Conservation (phyloP, 2,888 invertebrate genomes). For the Drosophila paramelanica region DNA sequence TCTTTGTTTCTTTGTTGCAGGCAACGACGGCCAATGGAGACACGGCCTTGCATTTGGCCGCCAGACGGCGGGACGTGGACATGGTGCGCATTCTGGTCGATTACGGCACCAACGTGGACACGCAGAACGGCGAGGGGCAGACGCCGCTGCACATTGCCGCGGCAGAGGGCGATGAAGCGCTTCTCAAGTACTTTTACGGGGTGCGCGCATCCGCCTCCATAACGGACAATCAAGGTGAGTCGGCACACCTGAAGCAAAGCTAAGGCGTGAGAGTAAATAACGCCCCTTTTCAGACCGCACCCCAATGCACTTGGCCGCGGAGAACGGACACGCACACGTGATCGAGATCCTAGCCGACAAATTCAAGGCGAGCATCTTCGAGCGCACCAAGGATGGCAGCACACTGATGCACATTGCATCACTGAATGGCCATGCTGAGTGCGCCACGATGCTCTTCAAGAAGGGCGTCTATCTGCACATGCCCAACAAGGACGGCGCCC, state of each 20-base stretch:
- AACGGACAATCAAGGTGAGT: constrained; percentile 94
- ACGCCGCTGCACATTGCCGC: constrained; percentile 98
- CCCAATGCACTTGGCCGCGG: constrained; percentile 98
- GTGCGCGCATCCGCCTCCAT: constrained; percentile 97
- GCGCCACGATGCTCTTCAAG: constrained; percentile 98
- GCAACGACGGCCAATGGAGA: constrained; percentile 94
- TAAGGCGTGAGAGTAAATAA: background rate
- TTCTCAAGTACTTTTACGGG: constrained; percentile 97
- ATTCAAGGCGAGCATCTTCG: constrained; percentile 98
- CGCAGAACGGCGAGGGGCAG: constrained; percentile 96
- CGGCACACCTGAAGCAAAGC: background rate
- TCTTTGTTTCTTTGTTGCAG: constrained; percentile 72
- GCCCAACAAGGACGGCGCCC: constrained; percentile 98
- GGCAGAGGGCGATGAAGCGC: constrained; percentile 96
- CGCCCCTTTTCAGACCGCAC: constrained; percentile 90
- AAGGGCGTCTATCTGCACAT: constrained; percentile 99
- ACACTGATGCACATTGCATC: constrained; percentile 99
- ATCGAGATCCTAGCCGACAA: constrained; percentile 98
- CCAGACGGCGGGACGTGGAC: constrained; percentile 95
- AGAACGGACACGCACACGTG: constrained; percentile 97
- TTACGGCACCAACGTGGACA: constrained; percentile 95
- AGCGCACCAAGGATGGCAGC: constrained; percentile 98
- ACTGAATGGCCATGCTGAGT: constrained; percentile 98
- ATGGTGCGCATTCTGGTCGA: constrained; percentile 96
- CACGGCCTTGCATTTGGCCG: constrained; percentile 97